Base-by-base conservation (phyloP, 2,888 invertebrate genomes). In the Neocrepidodera transversa region DNA sequence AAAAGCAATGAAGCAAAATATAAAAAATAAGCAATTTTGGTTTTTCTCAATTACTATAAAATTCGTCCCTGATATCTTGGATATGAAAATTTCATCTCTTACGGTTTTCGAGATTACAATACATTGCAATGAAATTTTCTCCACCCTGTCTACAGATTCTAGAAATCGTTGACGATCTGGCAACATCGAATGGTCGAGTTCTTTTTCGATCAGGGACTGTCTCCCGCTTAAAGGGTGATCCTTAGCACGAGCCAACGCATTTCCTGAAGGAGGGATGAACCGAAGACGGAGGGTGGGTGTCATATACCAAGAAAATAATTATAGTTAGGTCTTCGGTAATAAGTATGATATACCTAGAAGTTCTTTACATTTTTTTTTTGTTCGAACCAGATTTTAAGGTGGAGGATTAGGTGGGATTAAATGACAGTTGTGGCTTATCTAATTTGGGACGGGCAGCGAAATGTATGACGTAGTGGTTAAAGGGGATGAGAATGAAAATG, bases 231-330 rank as follows among this genome's bases (percentile, higher is more conserved):
- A 50, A 56, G 56, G 40, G 40, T 40, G 49, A 28, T 49, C 47
- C 20, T 38, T 40, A 38, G 56, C 56, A 49, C 56, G 49, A 49
- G 56, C 49, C 49, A 20, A 40, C 40, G 49, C 42, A 49, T 38
- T 40, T 49, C 49, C 56, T 18, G 30, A 28, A 42, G 53, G 28
- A 50, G 35, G 50, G 45, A 26, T 26, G 45, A 26, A 45, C 26
- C 45, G 26, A 45, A 45, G 26, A 45, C 28, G 45, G 14, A 45
- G 45, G 45, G 45, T 45, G 45, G 45, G 45, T 45, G 45, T 45
- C 28, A 45, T 45, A 45, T 28, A 28, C 26, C 45, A 45, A 45
- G 28, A 26, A 28, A 45, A 28, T 45, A 45, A 45, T 45, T 45
- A 45, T 28, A 28, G 45, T 10, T 20, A 45, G 13, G 7, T 10